Evolutionary conservation across 2,797 vertebrate genomes (phyloP).

Genomic region (Coregonus ussuriensis): DNA sequence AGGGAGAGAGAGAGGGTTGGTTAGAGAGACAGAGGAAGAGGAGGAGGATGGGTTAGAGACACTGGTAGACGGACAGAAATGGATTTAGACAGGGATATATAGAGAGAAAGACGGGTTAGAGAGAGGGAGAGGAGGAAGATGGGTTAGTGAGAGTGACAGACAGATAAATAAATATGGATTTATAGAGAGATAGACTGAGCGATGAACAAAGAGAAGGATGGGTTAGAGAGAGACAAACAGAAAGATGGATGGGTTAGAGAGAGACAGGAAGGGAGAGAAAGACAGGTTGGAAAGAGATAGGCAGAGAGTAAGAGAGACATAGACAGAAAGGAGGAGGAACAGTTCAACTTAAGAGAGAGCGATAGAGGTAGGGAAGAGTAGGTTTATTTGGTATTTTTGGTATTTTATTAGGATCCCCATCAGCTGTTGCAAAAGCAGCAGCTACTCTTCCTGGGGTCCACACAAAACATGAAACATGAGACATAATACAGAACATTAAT

Average conservation of each 20-base stretch:
- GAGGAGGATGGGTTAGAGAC: too few relatives aligned
- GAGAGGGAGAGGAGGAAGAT: constrained; percentile 8
- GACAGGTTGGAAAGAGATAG: background rate
- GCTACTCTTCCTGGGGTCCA: too few relatives aligned
- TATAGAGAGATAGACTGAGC: background rate
- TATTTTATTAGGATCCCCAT: too few relatives aligned
- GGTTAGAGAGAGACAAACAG: background rate
- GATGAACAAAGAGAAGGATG: background rate
- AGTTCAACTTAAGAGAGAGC: background rate
- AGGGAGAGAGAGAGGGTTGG: constrained; percentile 14
- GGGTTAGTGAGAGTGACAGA: too few relatives aligned
- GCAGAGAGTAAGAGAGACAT: background rate
- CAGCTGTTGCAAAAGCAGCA: too few relatives aligned
- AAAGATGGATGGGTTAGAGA: background rate
- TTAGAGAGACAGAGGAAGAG: too few relatives aligned
- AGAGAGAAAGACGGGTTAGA: constrained; percentile 8
- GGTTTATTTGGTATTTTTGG: too few relatives aligned
- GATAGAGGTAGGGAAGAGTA: background rate
- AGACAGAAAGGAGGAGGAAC: constrained; percentile 16
- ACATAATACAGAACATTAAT: too few relatives aligned
- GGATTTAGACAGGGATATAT: constrained; percentile 8
- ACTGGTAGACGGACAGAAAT: too few relatives aligned
- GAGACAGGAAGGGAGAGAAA: background rate
- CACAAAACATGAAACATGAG: too few relatives aligned
- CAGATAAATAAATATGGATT: too few relatives aligned